Base-by-base conservation (phyloP, 2,888 invertebrate species). In the Mesorhabditis belari region DNA sequence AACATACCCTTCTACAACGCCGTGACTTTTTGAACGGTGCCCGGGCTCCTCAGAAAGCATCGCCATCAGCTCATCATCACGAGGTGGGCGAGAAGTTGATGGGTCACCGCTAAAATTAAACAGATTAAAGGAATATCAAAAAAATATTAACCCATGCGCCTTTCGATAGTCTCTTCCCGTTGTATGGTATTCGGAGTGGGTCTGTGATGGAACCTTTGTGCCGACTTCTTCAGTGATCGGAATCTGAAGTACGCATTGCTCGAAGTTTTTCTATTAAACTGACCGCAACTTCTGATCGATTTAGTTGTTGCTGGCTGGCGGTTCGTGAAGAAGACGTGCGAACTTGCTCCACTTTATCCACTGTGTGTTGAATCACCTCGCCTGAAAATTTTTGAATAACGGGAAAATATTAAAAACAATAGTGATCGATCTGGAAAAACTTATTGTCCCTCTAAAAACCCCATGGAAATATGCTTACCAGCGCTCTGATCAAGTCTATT, bases 401-500 rank as follows among this genome's bases (percentile, higher is more conserved):
- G n/a, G n/a, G n/a, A n/a, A n/a, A n/a, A n/a, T n/a, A n/a, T n/a
- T n/a, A n/a, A n/a, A n/a, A n/a, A 35, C 44, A 35, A 9, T 17
- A 35, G n/a, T 35, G 12, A 35, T 35, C n/a, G 12, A 35, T 9
- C 44, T 35, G 1, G 1, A 17, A 17, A 35, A 17, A 17, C 44
- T 35, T 35, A 2, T 35, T n/a, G n/a, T 35, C 44, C n/a, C n/a
- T n/a, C n/a, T n/a, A n/a, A n/a, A n/a, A n/a, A n/a, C 17, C 28
- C 27, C 5, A 51, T 4, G 12, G 49, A 50, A n/a, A 12, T 17
- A 26, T 27, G 26, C 51, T 83, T 86, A 0, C 88, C 89, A 25
- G 89, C 88, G 80, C 88, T 87, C 76, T 89, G 86, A 75, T 90
- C 89, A 25, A 90, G 82, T 77, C 87, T 87, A 76, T 88, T 89